phyloP scores from a whole-genome alignment of 2,113 vertebrate genomes.

The Aspiorhynchus laticeps region DNA sequence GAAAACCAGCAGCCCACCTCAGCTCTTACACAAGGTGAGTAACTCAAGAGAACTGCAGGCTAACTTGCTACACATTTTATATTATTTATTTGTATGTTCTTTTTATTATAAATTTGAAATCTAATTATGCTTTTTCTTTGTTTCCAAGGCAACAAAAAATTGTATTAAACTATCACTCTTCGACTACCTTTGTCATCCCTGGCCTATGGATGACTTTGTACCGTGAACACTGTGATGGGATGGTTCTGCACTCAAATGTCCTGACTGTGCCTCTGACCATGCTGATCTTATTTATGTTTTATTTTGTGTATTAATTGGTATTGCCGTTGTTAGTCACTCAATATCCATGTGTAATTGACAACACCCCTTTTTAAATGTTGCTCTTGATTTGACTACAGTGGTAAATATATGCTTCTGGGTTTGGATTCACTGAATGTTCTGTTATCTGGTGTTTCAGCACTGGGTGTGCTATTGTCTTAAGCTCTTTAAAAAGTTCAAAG shows the following conservation, averaged over 20 bases:
- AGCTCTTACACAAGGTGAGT: conserved; percentile 80
- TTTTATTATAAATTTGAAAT: neutral
- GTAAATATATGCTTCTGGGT: neutral
- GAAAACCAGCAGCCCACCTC: conserved; percentile 80
- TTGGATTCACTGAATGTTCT: neutral
- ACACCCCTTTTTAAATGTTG: neutral
- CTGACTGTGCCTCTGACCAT: neutral
- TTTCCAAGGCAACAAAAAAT: conserved; percentile 21
- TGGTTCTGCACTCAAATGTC: neutral
- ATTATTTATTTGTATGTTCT: neutral
- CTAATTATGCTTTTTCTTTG: neutral
- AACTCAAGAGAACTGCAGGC: neutral
- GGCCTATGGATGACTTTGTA: neutral
- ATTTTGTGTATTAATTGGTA: neutral
- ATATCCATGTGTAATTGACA: neutral
- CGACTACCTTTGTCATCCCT: neutral
- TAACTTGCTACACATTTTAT: neutral
- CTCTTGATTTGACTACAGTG: neutral
- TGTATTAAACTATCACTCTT: neutral
- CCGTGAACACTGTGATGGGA: neutral
- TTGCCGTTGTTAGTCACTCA: neutral
- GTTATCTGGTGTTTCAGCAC: neutral
- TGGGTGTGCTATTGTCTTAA: neutral
- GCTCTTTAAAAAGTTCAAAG: neutral
- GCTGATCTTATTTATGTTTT: neutral